A percentile compares a stretch with the other conserved stretches of the same genome.
Evolutionary conservation across 2,113 vertebrate genomes (phyloP).

Genomic region (Opisthocomus hoazin): DNA sequence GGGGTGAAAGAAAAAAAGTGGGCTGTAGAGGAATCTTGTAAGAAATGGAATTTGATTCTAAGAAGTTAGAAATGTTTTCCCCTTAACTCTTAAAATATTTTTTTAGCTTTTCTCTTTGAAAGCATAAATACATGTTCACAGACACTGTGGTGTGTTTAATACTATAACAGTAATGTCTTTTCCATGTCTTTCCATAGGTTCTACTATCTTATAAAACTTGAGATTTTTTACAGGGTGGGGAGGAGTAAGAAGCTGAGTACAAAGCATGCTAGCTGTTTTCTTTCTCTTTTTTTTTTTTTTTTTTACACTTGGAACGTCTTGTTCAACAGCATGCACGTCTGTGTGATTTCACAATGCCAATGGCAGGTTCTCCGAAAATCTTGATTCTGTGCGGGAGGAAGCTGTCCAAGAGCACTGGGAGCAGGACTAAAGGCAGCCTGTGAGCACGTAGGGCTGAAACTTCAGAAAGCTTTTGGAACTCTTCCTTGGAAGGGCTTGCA

Average conservation of each 20-base stretch:
- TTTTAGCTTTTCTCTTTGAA: background rate
- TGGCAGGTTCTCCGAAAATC: slow-evolving; percentile 9
- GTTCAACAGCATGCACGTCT: slow-evolving; percentile 1
- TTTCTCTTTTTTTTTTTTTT: background rate
- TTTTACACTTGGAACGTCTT: background rate
- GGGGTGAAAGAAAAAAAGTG: background rate
- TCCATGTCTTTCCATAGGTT: background rate
- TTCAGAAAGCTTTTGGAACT: slow-evolving; percentile 18
- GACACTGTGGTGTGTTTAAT: background rate
- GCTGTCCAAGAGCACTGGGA: slow-evolving; percentile 6
- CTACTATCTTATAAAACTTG: slow-evolving; percentile 21
- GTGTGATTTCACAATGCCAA: slow-evolving; percentile 9
- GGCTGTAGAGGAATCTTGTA: background rate
- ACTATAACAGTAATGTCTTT: slow-evolving; percentile 28
- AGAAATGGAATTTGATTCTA: background rate
- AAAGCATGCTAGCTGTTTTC: background rate
- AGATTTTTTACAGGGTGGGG: background rate
- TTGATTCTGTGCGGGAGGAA: background rate
- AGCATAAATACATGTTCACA: background rate
- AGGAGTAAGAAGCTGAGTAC: background rate
- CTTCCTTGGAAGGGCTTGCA: background rate
- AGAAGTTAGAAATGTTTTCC: background rate
- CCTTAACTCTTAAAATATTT: background rate
- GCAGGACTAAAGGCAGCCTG: background rate
- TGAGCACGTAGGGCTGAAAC: slow-evolving; percentile 1